A percentile compares a stretch with the other conserved stretches of the same genome.
Conservation (phyloP, 2,113 vertebrate genomes). For the Microtus richardsoni region DNA sequence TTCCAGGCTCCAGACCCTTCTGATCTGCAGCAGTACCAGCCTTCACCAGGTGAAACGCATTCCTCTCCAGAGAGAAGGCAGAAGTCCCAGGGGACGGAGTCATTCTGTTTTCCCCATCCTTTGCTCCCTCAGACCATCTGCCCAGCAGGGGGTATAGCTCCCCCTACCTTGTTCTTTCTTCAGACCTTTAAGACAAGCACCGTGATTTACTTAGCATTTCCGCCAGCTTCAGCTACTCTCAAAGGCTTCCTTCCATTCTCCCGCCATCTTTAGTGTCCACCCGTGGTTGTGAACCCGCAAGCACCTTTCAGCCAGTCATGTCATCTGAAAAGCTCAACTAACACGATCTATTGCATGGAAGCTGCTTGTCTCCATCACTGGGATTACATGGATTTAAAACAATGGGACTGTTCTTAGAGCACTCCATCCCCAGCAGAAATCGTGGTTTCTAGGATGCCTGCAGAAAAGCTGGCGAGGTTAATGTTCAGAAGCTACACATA, state of each 20-base stretch:
- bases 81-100: background rate
- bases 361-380: background rate
- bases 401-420: background rate
- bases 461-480: background rate
- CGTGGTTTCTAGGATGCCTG: background rate
- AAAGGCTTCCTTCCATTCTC: background rate
- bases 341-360: rapidly evolving
- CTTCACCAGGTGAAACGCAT: background rate
- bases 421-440: background rate
- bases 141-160: background rate
- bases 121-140: background rate
- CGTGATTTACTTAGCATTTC: background rate
- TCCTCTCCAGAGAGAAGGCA: background rate
- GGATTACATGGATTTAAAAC: background rate
- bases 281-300: rapidly evolving
- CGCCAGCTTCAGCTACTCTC: background rate
- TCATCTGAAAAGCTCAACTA: background rate
- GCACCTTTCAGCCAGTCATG: background rate
- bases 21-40: background rate
- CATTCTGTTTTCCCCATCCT: background rate
- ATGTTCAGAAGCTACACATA: background rate
- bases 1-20: background rate
- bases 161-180: background rate
- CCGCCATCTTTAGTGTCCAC: background rate
- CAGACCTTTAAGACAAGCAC: background rate